Evolutionary conservation across 2,888 invertebrate species (phyloP), one percentile per base, ranked within the genome.

Genomic region (Mesoligia furuncula): DNA sequence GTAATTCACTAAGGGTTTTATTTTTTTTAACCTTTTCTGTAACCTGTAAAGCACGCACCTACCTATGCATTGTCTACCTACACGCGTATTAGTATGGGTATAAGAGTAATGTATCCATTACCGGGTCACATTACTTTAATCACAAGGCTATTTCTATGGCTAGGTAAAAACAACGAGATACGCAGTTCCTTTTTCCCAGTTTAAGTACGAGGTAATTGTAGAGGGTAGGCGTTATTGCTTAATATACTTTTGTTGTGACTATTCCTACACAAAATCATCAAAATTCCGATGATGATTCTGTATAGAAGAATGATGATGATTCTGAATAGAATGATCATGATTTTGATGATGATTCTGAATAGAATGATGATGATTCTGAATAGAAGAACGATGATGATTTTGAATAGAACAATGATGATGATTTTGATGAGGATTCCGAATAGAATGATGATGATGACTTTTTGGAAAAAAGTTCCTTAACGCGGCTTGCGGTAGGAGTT

Each of bases 71-170:
- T 78, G 27, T 39, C 24, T 64, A 31, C 48, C 20, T 81, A 48
- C 39, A 17, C 15, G 20, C 20, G 57, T 79, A 79, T 65, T 17
- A 65, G 48, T 59, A 42, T 27, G 77, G 77, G 17, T 24, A 51
- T 15, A 59, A 82, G 65, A 82, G 27, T 66, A 66, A 79, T 79
- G 79, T 36, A 17, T 27, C 79, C 83, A 82, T 82, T 79, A 79
- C 65, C 48, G 51, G 65, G 48, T 59, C 65, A n/a, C 77, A 66
- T 79, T 79, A 66, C 27, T 82, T 66, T 75, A 75, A 82, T 82
- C 77, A 36, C 77, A 42, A 2, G 59, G 48, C 65, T 62, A 27
- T 77, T 65, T 65, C 51, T 51, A 51, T 42, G 27, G 51, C 24
- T 66, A 51, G 42, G 77, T 65, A 82, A 66, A 82, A 77, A 82